Base-by-base conservation (phyloP, 2,888 invertebrate genomes). In the Stenodema calcarata region DNA sequence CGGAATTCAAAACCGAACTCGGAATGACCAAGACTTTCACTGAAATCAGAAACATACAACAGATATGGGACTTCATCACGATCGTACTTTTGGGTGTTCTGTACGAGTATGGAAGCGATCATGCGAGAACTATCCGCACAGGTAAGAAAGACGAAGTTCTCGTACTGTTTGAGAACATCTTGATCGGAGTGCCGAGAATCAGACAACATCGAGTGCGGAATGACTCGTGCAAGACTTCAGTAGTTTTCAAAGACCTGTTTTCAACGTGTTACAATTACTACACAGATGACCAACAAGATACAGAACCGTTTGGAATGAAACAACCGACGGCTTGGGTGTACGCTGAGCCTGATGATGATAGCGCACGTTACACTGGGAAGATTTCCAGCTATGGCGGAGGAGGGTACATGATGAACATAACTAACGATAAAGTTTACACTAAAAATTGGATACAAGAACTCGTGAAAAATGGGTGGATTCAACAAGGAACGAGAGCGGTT, bases 401-500 rank as follows among this genome's bases (percentile, higher is more conserved):
- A 0, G 94, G 94, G 0, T 94, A 92, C 88, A 92, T 92, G 88
- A 91, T 93, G 88, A 92, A 94, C 88, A 91, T 95, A 35, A 91
- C 91, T 0, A 89, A 90, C 2, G 91, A 91, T 41, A 91, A 91
- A 87, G 90, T 90, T 0, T 88, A 90, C 42, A 93, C 94, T n/a
- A 47, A 89, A 14, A 89, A 89, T 0, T 91, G 92, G 6, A 90
- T 95, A 1, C 86, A 90, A 4, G 89, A 92, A 2, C 91, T 95
- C 16, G 93, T 93, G 89, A 89, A 92, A 0, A 91, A 92, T 79
- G 90, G 93, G 12, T 96, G 96, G 96, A 92, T 96, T 75, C 93
- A 93, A 82, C 91, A 94, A 75, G 94, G 94, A 0, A 95, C 95
- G 0, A 91, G 96, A 88, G 93, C 93, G 0, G 91, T 95, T 18